These are phyloP conservation scores for Microtus pennsylvanicus DNA, from an alignment of 2,113 vertebrate species.

Conservation along the genomic window DNA sequence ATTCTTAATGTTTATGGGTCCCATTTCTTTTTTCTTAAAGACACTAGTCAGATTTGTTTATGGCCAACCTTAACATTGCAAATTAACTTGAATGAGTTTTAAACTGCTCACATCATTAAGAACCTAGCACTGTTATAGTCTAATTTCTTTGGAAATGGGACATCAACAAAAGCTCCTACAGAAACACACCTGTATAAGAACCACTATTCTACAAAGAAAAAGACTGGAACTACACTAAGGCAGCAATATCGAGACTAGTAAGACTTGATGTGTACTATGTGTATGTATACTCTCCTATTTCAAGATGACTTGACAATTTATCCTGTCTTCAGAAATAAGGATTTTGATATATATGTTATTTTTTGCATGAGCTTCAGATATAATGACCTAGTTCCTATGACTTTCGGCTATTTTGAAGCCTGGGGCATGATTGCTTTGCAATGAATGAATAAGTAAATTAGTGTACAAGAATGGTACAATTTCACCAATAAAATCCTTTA, in stretches of 20 bases:
- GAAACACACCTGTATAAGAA: too few relatives aligned
- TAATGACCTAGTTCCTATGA: background rate
- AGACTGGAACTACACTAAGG: background rate
- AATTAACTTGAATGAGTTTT: background rate
- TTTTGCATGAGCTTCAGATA: background rate
- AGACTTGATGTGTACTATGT: background rate
- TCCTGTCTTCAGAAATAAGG: background rate
- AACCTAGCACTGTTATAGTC: too few relatives aligned
- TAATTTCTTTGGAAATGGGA: too few relatives aligned
- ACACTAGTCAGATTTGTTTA: too few relatives aligned
- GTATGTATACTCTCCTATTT: background rate
- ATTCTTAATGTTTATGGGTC: too few relatives aligned
- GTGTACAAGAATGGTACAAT: background rate
- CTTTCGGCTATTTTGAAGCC: background rate
- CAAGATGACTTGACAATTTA: background rate
- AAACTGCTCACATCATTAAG: background rate
- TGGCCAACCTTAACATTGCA: background rate
- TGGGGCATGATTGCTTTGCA: background rate
- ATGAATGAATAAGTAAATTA: background rate
- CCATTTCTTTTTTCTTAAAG: background rate
- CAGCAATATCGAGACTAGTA: background rate
- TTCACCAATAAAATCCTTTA: background rate
- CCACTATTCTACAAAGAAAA: background rate
- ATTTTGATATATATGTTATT: background rate
- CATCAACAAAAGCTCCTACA: background rate